phyloP scores from a whole-genome alignment of 2,113 vertebrate genomes.

The Hippocampus mohnikei region DNA sequence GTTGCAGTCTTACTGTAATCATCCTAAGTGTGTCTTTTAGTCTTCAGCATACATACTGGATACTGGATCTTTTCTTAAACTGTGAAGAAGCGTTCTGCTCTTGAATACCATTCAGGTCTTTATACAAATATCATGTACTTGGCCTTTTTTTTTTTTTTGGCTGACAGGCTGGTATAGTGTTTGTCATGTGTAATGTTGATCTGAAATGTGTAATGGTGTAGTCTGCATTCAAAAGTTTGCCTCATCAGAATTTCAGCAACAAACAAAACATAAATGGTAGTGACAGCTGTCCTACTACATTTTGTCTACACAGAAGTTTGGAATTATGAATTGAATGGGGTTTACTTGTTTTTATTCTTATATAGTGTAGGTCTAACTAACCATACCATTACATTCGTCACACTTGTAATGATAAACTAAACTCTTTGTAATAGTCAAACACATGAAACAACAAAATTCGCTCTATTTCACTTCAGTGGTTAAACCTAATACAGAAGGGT shows the following conservation, averaged over 20 bases:
- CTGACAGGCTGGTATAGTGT: background rate
- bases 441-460: no score
- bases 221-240: background rate
- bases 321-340: background rate
- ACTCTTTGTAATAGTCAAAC: no score
- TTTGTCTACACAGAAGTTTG: background rate
- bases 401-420: no score
- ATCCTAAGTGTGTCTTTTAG: background rate
- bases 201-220: background rate
- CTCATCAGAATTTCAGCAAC: background rate
- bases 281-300: background rate
- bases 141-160: no score
- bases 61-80: background rate
- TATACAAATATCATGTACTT: background rate
- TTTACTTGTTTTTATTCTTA: background rate
- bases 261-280: background rate
- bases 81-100: background rate
- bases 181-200: background rate
- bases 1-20: constrained; percentile 11
- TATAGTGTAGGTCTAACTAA: no score
- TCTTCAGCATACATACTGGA: background rate
- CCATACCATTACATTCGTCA: no score
- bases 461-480: no score
- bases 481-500: no score
- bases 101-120: no score